Percentiles rank a stretch among this genome's conserved stretches.
phyloP scores from a whole-genome alignment of 2,797 vertebrate genomes.

The Pseudomugil tenellus region DNA sequence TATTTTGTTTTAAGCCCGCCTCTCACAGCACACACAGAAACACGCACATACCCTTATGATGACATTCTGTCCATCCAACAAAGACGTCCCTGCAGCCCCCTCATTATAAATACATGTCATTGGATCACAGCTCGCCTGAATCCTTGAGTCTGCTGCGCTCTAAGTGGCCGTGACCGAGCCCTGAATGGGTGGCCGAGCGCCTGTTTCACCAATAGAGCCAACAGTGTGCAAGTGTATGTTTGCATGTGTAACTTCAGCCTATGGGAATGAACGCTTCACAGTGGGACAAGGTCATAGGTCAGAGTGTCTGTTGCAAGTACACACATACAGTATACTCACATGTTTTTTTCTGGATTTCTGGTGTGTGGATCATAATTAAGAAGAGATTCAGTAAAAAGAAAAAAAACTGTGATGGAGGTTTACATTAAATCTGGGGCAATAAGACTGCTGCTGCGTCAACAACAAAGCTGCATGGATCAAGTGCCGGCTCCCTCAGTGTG shows the following conservation, averaged over 20 bases:
- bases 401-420: slow-evolving; percentile 29
- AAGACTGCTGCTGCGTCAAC: slow-evolving; percentile 75
- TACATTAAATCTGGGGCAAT: slow-evolving; percentile 71
- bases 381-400: slow-evolving; percentile 15
- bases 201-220: slow-evolving; percentile 75
- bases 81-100: slow-evolving; percentile 80
- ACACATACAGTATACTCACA: slow-evolving; percentile 25
- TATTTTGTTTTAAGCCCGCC: slow-evolving; percentile 28
- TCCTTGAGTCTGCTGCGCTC: slow-evolving; percentile 79
- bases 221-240: slow-evolving; percentile 38
- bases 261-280: slow-evolving; percentile 78
- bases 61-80: slow-evolving; percentile 83
- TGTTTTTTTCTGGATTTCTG: slow-evolving; percentile 19
- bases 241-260: slow-evolving; percentile 51
- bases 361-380: slow-evolving; percentile 4
- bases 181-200: slow-evolving; percentile 83
- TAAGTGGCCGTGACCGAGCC: slow-evolving; percentile 85
- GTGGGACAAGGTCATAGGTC: slow-evolving; percentile 74
- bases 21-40: slow-evolving; percentile 11
- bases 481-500: slow-evolving; percentile 53
- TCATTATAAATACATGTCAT: slow-evolving; percentile 88
- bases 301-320: slow-evolving; percentile 63
- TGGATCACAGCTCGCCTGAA: slow-evolving; percentile 85
- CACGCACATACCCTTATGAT: slow-evolving; percentile 49
- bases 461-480: slow-evolving; percentile 64